Evolutionary conservation across 2,797 vertebrate genomes (phyloP), one percentile per base, ranked within the genome.

Genomic region (Xiphorhynchus erythropygius): DNA sequence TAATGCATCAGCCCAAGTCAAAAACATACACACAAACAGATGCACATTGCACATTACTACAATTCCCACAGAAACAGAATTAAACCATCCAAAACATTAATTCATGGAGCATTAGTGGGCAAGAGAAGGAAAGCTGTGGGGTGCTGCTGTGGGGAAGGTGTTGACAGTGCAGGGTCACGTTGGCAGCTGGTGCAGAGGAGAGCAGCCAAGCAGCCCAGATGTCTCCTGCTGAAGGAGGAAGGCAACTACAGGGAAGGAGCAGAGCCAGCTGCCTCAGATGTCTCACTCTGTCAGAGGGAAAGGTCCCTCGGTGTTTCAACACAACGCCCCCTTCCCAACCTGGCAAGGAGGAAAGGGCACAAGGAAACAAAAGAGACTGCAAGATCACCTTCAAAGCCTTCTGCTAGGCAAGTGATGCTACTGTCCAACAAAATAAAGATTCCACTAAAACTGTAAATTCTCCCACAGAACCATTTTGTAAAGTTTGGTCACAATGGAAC

Each of bases 1-100:
- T 42, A 25, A 64, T 22, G 28, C 39, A 41, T 13, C 55, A 59
- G 13, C 30, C 11, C 2, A 7, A 83, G 52, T 47, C n/a, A 70
- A 57, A 53, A 69, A 14, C 9, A 4, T n/a, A 39, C 18, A 10
- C 0, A 32, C 25, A 53, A 70, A 22, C 3, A 46, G 22, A 42
- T 0, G 1, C 9, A 22, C 0, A 0, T 9, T 44, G 44, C 33
- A 50, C 1, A 0, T 17, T 0, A 5, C 8, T 23, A 49, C 25
- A 52, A 28, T 24, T 18, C 52, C 33, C 1, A 3, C 28, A n/a
- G 44, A 62, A 75, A 23, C 27, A 52, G n/a, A 59, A 87, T 67
- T 14, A 77, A 46, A 24, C 44, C 33, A 44, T 37, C 15, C 64
- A 27, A 49, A 68, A 85, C 13, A 19, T 70, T 50, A 68, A 60